Percentiles rank a stretch among this genome's conserved stretches.
phyloP scores from a whole-genome alignment of 35 echinoderm and acorn worm species.

The Stichopus chloronotus region DNA sequence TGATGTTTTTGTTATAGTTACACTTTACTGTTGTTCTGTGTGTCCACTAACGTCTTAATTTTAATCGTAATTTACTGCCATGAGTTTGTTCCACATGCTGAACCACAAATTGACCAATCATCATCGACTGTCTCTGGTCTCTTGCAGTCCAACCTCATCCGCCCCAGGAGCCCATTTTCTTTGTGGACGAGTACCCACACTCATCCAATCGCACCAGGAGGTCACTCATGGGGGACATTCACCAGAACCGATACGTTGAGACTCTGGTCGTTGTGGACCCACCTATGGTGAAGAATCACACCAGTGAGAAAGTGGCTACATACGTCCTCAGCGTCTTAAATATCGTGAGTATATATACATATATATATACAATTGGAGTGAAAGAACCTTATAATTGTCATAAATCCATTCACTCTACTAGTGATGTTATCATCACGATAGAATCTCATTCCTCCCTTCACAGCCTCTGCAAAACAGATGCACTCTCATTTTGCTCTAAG shows the following conservation, averaged over 20 bases:
- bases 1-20: no score
- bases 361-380: not conserved
- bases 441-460: no score
- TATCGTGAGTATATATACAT: conserved; percentile 67
- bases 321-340: conserved; percentile 89
- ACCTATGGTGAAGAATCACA: conserved; percentile 80
- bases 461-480: no score
- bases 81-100: no score
- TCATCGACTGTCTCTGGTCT: not conserved
- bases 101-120: no score
- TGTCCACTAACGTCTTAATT: no score
- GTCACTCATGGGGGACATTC: conserved; percentile 78
- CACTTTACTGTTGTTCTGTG: no score
- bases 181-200: conserved; percentile 68
- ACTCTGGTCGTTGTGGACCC: conserved; percentile 88
- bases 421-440: no score
- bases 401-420: no score
- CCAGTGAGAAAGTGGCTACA: conserved; percentile 77
- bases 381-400: no score
- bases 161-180: conserved; percentile 72
- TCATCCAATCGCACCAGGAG: conserved; percentile 49
- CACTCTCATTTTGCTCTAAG: no score
- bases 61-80: no score
- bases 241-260: conserved; percentile 81
- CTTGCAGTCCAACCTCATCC: conserved; percentile 81